Evolutionary conservation across 2,113 vertebrate genomes (phyloP), one percentile per base, ranked within the genome.

Genomic region (Ptilorrhoa leucosticta): DNA sequence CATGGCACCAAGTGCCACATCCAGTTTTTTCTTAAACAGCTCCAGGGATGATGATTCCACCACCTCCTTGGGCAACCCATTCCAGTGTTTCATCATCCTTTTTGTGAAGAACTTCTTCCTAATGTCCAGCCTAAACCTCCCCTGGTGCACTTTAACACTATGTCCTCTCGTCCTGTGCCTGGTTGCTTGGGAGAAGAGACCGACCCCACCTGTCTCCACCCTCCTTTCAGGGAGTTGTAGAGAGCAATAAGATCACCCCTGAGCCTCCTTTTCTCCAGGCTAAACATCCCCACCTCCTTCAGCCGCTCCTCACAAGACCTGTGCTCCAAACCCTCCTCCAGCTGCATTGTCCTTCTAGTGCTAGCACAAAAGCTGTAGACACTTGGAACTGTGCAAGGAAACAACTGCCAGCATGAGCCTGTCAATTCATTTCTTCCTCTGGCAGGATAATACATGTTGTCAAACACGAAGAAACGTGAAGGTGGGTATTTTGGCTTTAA

Each of bases 151-250:
- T 7, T 42, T 51, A 42, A 42, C 24, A 6, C 37, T 40, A 1
- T 18, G 7, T 50, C 30, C 7, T 42, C 15, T 83, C 16, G 7
- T 60, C 16, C 45, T 70, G 20, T 13, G 4, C 1, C 35, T 24
- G 13, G 8, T 20, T 51, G 15, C 45, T 12, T 35, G 45, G 37
- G 19, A 24, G 45, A 30, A 24, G 13, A 83, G 37, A 35, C 37
- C 0, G 9, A 20, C 10, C 9, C 20, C 31, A 30, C 10, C 19
- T 24, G 54, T 12, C 37, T 30, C 2, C 15, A 20, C 1, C 12
- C 15, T 70, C 37, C 20, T 51, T 50, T 30, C 7, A 20, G 24
- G 20, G 3, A 15, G 35, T 31, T 51, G 20, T 16, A 31, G 27
- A 31, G 20, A 51, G 47, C 2, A 3, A 3, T 15, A 24, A 20